Percentiles rank a stretch among this genome's conserved stretches.
phyloP scores from a whole-genome alignment of 2,113 vertebrate species.

The Promerops cafer region DNA sequence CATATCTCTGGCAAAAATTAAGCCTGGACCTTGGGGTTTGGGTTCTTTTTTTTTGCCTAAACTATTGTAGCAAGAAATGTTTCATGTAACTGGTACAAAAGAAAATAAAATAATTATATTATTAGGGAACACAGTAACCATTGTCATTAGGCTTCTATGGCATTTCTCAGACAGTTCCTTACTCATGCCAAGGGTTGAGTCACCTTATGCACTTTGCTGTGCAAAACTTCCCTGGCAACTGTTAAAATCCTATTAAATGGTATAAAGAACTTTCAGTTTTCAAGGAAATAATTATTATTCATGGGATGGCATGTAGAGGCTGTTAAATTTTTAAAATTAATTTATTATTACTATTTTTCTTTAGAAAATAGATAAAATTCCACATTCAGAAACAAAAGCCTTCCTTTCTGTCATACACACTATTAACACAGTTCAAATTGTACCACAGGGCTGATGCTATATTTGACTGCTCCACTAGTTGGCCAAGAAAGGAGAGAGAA shows the following conservation, averaged over 20 bases:
- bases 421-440: background rate
- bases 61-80: background rate
- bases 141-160: background rate
- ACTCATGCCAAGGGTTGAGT: background rate
- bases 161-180: background rate
- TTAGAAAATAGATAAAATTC: background rate
- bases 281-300: background rate
- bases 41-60: background rate
- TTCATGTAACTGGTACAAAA: background rate
- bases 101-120: background rate
- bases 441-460: background rate
- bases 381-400: background rate
- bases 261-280: background rate
- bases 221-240: background rate
- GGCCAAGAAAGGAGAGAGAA: background rate
- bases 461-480: background rate
- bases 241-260: background rate
- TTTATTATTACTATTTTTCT: background rate
- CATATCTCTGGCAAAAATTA: background rate
- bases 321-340: background rate
- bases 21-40: background rate
- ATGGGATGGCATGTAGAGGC: background rate
- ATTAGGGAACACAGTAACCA: background rate
- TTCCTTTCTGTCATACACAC: background rate
- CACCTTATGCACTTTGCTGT: background rate